Base-by-base conservation (phyloP, 2,797 vertebrate species). In the Pogonophryne albipinna region DNA sequence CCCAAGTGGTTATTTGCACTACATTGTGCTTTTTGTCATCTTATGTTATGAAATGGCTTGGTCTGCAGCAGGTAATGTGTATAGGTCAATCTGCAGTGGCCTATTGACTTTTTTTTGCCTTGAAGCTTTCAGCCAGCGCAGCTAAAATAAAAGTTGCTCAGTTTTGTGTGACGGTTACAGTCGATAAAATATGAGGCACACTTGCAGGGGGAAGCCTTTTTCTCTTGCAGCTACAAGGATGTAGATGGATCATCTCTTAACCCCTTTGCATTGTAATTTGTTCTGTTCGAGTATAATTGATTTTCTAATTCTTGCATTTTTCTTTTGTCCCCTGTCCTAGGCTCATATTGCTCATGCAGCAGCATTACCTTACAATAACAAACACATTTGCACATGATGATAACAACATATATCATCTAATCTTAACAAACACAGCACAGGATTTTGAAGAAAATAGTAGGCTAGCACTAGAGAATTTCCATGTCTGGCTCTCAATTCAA, bases 131-230 rank as follows among this genome's bases (percentile, higher is more conserved):
- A 75, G 69, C 42, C 75, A 71, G 53, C 77, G 31, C 68, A 85
- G 76, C 78, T 68, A 49, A 85, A 83, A 70, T 76, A 70, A 71
- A 86, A 75, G 57, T 73, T 57, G 71, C 42, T 80, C 64, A 52
- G 42, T 80, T 82, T 63, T 66, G 19, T 80, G 38, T 66, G 44
- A 68, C 17, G 38, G 63, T 61, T 53, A 17, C 78, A 85, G 79
- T 84, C 56, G 7, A 82, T 85, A 77, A 78, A 78, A 83, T 70
- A 77, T 80, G 82, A 83, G 46, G 66, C n/a, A n/a, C 60, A 60
- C 41, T 47, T 64, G 31, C 72, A 81, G 71, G 60, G 66, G 52
- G 64, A 61, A 69, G 63, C 7, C 1, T 5, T 67, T 67, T 81
- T 41, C 64, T 75, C 14, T 38, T 41, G 42, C 20, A 73, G 68